phyloP scores from a whole-genome alignment of 2,113 vertebrate species.

The Xerus inauris region DNA sequence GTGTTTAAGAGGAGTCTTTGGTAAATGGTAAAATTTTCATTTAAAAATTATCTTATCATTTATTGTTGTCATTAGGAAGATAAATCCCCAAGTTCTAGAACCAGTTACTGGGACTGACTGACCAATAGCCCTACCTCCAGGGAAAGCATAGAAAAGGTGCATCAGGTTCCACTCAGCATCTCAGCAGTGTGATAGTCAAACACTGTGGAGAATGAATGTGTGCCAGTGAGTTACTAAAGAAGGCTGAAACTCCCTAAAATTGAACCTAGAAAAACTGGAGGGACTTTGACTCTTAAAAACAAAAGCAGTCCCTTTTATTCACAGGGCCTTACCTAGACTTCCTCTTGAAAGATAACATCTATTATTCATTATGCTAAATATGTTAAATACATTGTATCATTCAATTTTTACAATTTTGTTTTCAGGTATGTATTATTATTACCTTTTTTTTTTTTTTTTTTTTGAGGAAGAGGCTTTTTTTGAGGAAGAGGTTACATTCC shows the following conservation, averaged over 20 bases:
- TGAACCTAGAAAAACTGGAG: background rate
- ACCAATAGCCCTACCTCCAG: background rate
- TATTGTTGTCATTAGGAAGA: background rate
- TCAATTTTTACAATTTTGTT: background rate
- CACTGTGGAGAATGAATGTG: background rate
- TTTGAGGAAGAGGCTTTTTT: conserved; percentile 23
- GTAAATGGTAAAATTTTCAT: background rate
- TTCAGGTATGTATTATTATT: background rate
- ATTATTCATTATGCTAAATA: background rate
- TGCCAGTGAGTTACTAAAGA: background rate
- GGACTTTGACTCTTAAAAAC: background rate
- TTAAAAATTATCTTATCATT: background rate
- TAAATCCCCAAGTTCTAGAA: background rate
- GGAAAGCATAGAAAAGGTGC: background rate
- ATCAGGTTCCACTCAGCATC: background rate
- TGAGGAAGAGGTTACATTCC: background rate
- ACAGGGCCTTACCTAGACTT: background rate
- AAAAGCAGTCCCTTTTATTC: background rate
- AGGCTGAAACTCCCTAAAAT: background rate
- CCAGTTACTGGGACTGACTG: background rate
- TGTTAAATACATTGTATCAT: background rate
- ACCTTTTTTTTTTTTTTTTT: background rate
- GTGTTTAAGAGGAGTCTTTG: background rate
- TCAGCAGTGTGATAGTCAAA: background rate
- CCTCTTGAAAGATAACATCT: conserved; percentile 20